Evolutionary conservation across 2,113 vertebrate genomes (phyloP).

Genomic region (Dromaius novaehollandiae): DNA sequence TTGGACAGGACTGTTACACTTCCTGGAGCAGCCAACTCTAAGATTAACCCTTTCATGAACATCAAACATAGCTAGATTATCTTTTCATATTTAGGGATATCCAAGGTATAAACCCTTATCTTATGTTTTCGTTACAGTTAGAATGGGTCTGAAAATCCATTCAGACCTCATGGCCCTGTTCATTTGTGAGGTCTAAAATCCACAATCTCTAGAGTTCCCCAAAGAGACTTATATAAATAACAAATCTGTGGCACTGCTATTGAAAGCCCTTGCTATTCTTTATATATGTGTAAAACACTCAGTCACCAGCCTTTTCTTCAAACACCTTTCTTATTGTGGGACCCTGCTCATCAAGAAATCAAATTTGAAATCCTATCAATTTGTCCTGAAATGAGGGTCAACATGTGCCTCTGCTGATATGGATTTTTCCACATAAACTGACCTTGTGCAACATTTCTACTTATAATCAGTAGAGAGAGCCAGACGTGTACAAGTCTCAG

Average conservation of each 20-base stretch:
- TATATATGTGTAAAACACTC: not conserved
- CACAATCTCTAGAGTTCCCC: not conserved
- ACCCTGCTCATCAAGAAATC: not conserved
- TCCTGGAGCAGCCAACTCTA: not conserved
- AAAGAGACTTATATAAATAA: not conserved
- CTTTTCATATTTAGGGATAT: not conserved
- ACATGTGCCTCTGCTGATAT: not conserved
- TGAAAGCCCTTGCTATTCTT: not conserved
- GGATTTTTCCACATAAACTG: not conserved
- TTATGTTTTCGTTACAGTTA: not conserved
- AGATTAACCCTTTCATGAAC: not conserved
- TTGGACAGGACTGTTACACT: not conserved
- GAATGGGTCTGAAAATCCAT: not conserved
- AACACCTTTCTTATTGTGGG: not conserved
- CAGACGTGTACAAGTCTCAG: not conserved
- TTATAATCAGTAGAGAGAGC: not conserved
- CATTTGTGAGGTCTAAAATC: not conserved
- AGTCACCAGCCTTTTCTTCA: not conserved
- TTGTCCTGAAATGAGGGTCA: not conserved
- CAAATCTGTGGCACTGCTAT: not conserved
- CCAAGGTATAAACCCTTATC: not conserved
- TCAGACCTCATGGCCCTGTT: not conserved
- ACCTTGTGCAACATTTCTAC: slow-evolving; percentile 12
- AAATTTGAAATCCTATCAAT: not conserved
- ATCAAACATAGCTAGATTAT: not conserved